A percentile compares a stretch with the other conserved stretches of the same genome.
phyloP scores from a whole-genome alignment of 2,888 invertebrate genomes.

The Plagodis pulveraria region DNA sequence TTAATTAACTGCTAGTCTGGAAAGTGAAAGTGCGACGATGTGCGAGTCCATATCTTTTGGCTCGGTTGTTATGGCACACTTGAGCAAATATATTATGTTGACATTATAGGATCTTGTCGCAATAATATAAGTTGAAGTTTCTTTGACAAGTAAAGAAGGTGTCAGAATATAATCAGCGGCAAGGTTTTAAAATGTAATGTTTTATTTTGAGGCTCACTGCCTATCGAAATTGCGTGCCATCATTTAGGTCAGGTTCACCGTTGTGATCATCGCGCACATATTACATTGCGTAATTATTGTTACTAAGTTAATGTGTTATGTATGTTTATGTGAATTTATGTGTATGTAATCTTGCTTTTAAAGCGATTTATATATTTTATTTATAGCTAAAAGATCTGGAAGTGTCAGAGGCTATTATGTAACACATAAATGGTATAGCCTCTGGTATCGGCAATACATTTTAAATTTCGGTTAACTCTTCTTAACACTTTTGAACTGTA shows the following conservation, averaged over 20 bases:
- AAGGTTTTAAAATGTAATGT: conserved; percentile 7
- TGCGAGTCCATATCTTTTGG: conserved; percentile 42
- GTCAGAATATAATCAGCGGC: conserved; percentile 13
- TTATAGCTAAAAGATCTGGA: conserved; percentile 8
- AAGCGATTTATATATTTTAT: conserved; percentile 13
- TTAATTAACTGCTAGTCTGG: conserved; percentile 61
- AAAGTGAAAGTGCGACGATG: conserved; percentile 44
- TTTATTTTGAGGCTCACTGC: conserved; percentile 27
- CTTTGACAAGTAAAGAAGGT: conserved; percentile 26
- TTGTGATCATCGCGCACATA: conserved; percentile 34
- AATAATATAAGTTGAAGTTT: conserved; percentile 25
- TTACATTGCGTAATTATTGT: conserved; percentile 8
- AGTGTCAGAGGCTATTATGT: conserved; percentile 16
- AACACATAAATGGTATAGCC: background rate
- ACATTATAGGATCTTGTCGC: conserved; percentile 8
- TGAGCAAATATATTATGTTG: conserved; percentile 8
- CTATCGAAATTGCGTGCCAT: conserved; percentile 53
- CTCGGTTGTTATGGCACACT: conserved; percentile 26
- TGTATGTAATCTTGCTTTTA: conserved; percentile 12
- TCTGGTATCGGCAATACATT: background rate
- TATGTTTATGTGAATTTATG: conserved; percentile 2
- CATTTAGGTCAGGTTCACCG: conserved; percentile 42
- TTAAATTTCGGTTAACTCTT: no score
- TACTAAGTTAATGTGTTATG: background rate
- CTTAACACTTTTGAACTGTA: no score